A percentile compares a stretch with the other conserved stretches of the same genome.
These are phyloP conservation scores for Petrocephalus zakoni DNA, from an alignment of 2,113 vertebrate genomes.

Conservation along the genomic window DNA sequence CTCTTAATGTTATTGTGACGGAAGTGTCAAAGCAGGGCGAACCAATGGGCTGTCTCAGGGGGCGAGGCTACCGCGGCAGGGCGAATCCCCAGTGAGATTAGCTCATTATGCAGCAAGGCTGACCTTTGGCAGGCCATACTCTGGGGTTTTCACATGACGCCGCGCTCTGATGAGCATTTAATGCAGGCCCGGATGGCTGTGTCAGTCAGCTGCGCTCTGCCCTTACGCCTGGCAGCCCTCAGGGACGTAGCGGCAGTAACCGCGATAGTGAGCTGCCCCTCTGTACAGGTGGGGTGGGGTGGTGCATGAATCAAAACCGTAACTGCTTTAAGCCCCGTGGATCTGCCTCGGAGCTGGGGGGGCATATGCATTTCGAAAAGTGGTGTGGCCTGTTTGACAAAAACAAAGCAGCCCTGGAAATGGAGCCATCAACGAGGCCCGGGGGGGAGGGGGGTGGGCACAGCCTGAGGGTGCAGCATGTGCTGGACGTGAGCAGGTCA, in stretches of 20 bases:
- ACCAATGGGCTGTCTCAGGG: background rate
- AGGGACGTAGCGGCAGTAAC: slow-evolving; percentile 58
- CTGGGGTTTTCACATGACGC: slow-evolving; percentile 52
- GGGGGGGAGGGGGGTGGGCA: background rate
- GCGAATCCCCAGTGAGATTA: slow-evolving; percentile 28
- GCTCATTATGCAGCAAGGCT: slow-evolving; percentile 55
- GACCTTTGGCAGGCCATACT: slow-evolving; percentile 53
- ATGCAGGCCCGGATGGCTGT: slow-evolving; percentile 57
- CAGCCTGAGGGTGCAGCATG: background rate
- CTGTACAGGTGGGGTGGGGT: background rate
- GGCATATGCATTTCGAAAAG: background rate
- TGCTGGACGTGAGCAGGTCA: background rate
- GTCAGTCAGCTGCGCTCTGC: slow-evolving; percentile 58
- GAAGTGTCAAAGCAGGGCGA: background rate
- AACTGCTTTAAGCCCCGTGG: background rate
- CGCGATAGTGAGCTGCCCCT: slow-evolving; percentile 25
- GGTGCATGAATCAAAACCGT: background rate
- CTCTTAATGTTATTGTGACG: background rate
- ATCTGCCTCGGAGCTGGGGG: background rate
- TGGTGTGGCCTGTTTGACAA: background rate
- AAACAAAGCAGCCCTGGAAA: background rate
- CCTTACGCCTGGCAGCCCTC: slow-evolving; percentile 35
- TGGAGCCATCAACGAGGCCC: background rate
- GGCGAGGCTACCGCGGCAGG: background rate
- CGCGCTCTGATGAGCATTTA: slow-evolving; percentile 61